A percentile compares a stretch with the other conserved stretches of the same genome.
phyloP scores from a whole-genome alignment of 2,888 invertebrate species.

The Phaedon cochleariae region DNA sequence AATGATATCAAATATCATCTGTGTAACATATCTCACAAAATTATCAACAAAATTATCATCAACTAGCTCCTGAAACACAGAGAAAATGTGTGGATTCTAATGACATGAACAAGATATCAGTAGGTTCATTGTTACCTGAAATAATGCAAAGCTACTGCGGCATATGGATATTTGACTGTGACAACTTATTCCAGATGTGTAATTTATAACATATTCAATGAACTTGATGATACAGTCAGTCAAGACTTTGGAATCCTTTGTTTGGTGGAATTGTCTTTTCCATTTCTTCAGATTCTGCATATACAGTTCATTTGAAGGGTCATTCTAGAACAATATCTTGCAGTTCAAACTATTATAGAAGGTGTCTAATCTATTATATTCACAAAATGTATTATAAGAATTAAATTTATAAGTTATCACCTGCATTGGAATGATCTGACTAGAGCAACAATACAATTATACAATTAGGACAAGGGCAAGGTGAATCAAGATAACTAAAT shows the following conservation, averaged over 20 bases:
- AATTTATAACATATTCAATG: conserved; percentile 14
- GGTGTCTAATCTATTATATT: too few relatives aligned
- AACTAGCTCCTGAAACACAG: conserved; percentile 24
- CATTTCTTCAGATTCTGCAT: neutral
- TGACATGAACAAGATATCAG: neutral
- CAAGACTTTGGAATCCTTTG: neutral
- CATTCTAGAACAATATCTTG: neutral
- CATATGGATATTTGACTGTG: conserved; percentile 6
- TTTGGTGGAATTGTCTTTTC: neutral
- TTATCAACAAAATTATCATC: conserved; percentile 5
- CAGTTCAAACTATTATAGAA: too few relatives aligned
- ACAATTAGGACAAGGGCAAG: too few relatives aligned
- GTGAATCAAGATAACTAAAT: too few relatives aligned
- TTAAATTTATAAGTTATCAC: too few relatives aligned
- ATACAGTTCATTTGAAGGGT: neutral
- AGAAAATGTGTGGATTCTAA: too few relatives aligned
- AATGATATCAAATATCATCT: conserved; percentile 30
- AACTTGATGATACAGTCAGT: neutral
- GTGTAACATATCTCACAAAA: conserved; percentile 21
- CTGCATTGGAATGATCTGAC: too few relatives aligned
- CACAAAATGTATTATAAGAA: too few relatives aligned
- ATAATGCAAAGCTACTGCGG: conserved; percentile 1
- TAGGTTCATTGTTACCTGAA: conserved; percentile 5
- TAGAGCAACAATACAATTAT: too few relatives aligned
- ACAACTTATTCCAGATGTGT: neutral